Conservation (phyloP, 2,113 vertebrate genomes). For the Rhipidura dahli region DNA sequence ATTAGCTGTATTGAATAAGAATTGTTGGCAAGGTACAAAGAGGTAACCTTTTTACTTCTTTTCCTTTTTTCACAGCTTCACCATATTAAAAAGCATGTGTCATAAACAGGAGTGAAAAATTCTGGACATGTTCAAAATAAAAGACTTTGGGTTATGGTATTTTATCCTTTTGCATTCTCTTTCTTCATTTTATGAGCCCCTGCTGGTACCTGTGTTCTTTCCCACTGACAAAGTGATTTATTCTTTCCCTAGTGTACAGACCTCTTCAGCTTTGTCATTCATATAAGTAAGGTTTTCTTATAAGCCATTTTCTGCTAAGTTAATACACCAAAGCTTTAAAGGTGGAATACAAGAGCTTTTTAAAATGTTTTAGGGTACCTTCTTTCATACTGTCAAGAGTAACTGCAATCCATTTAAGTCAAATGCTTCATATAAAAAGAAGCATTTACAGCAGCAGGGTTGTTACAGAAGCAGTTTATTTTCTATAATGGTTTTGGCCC, state of each 20-base stretch:
- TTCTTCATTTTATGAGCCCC: background rate
- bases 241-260: background rate
- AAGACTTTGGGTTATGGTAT: background rate
- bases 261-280: constrained; percentile 20
- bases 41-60: background rate
- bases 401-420: constrained; percentile 47
- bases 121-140: background rate
- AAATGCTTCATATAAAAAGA: constrained; percentile 21
- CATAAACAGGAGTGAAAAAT: background rate
- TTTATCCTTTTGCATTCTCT: background rate
- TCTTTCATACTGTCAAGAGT: constrained; percentile 1
- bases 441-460: constrained; percentile 19
- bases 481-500: background rate
- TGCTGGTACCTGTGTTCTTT: background rate
- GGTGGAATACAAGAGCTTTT: constrained; percentile 21
- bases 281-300: background rate
- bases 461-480: constrained; percentile 41
- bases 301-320: constrained; percentile 42
- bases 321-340: constrained; percentile 45
- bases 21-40: background rate
- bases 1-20: background rate
- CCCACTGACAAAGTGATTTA: constrained; percentile 1
- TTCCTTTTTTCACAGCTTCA: background rate
- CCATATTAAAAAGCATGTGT: background rate
- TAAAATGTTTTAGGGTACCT: background rate